phyloP scores from a whole-genome alignment of 2,113 vertebrate genomes.

The Smithornis capensis region DNA sequence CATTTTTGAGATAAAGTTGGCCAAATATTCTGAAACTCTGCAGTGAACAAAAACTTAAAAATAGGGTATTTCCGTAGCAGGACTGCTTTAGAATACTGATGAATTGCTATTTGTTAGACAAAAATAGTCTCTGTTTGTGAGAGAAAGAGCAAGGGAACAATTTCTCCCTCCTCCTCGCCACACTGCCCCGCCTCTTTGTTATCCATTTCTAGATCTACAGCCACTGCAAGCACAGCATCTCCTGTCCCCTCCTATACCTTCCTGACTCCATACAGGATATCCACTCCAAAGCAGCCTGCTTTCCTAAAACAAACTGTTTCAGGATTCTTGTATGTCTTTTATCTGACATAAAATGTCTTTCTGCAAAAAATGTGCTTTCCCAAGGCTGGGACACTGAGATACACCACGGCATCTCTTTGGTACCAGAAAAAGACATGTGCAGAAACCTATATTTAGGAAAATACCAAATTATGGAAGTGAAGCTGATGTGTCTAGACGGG shows the following conservation, averaged over 20 bases:
- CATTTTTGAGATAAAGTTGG: neutral
- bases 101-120: neutral
- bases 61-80: neutral
- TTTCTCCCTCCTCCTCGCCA: neutral
- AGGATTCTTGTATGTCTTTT: constrained; percentile 8
- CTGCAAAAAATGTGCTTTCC: neutral
- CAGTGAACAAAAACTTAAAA: neutral
- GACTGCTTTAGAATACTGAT: neutral
- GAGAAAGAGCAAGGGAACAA: neutral
- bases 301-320: constrained; percentile 39
- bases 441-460: neutral
- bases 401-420: neutral
- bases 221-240: constrained; percentile 12
- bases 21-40: neutral
- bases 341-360: constrained; percentile 7
- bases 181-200: neutral
- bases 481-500: neutral
- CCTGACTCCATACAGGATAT: constrained; percentile 59
- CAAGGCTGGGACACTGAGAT: neutral
- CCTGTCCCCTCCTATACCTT: constrained; percentile 47
- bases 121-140: constrained; percentile 22
- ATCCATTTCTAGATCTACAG: constrained; percentile 42
- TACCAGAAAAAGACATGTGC: neutral
- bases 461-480: neutral
- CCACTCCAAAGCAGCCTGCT: constrained; percentile 28